phyloP scores from a whole-genome alignment of 2,797 vertebrate genomes.

The Pachyuromys duprasi region DNA sequence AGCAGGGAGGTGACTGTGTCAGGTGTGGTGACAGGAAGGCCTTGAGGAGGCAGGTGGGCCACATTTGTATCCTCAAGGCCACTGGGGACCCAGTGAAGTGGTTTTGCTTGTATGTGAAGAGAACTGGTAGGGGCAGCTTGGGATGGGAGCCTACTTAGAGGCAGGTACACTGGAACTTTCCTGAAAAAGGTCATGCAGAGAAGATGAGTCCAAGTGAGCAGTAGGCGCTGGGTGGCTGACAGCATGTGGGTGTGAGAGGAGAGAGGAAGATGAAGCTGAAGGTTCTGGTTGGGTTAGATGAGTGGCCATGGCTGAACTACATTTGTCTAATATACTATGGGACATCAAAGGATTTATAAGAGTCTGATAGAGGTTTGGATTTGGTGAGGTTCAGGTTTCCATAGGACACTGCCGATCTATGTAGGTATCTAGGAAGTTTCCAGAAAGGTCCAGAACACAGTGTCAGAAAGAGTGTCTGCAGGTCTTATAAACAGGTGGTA shows the following conservation, averaged over 20 bases:
- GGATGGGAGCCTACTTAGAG: fast-evolving
- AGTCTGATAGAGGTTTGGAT: not conserved
- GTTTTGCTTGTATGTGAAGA: not conserved
- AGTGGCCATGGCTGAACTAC: not conserved
- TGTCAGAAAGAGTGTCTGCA: not conserved
- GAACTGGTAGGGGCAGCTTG: fast-evolving
- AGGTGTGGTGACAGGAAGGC: too few species aligned
- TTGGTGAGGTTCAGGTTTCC: not conserved
- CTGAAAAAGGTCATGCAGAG: not conserved
- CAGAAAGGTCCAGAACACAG: not conserved
- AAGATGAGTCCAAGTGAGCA: not conserved
- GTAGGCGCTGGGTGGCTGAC: not conserved
- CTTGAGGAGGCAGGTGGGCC: not conserved
- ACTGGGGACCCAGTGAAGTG: not conserved
- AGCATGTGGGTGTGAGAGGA: not conserved
- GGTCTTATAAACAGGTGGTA: not conserved
- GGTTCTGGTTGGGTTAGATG: too few species aligned
- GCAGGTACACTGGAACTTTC: not conserved
- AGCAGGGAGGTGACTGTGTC: not conserved
- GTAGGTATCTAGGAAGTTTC: not conserved
- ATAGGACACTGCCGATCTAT: not conserved
- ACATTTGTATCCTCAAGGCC: not conserved
- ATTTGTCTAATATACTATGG: not conserved
- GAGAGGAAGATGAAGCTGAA: not conserved
- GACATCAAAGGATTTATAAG: not conserved